Evolutionary conservation across 53 echinoderm and acorn worm species (phyloP).

Genomic region (Mesocentrotus franciscanus): DNA sequence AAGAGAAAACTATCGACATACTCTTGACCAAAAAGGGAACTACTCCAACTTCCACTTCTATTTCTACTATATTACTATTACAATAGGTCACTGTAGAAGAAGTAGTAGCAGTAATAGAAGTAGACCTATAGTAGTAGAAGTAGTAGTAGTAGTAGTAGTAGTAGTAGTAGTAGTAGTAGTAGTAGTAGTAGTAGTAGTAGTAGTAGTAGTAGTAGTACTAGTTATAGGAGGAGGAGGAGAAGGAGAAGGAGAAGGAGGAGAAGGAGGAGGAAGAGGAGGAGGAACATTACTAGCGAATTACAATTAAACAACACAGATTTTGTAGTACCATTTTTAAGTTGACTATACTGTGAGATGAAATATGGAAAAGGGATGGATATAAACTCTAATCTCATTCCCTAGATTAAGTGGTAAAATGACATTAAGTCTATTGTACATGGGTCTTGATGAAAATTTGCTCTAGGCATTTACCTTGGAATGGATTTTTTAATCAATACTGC

Average conservation of each 20-base stretch:
- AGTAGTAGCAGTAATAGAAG: too few relatives aligned
- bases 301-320: too few relatives aligned
- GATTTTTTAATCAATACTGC: too few relatives aligned
- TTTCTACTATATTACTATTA: too few relatives aligned
- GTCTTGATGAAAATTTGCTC: not conserved
- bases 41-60: not conserved
- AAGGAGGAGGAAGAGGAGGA: not conserved
- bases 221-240: too few relatives aligned
- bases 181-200: not conserved
- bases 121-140: not conserved
- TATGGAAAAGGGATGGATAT: too few relatives aligned
- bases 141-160: slow-evolving; percentile 13
- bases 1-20: not conserved
- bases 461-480: not conserved
- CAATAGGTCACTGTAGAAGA: too few relatives aligned
- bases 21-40: not conserved
- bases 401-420: not conserved
- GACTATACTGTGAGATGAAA: too few relatives aligned
- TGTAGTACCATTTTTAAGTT: too few relatives aligned
- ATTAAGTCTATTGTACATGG: not conserved
- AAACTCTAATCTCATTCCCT: too few relatives aligned
- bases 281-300: too few relatives aligned
- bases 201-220: not conserved
- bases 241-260: too few relatives aligned
- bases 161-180: slow-evolving; percentile 20